A percentile compares a stretch with the other conserved stretches of the same genome.
These are phyloP conservation scores for Carettochelys insculpta DNA, from an alignment of 2,113 vertebrate species.

Conservation along the genomic window DNA sequence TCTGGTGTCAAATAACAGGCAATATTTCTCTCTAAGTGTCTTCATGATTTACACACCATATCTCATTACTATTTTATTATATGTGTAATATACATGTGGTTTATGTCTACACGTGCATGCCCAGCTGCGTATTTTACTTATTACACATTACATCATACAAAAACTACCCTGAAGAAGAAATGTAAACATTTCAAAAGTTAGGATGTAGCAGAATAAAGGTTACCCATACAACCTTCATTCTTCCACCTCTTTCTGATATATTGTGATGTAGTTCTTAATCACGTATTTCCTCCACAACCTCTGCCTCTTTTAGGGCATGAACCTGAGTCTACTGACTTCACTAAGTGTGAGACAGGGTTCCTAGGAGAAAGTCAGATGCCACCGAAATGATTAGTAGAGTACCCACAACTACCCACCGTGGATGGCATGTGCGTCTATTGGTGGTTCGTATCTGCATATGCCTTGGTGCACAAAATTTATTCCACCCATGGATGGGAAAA, in stretches of 20 bases:
- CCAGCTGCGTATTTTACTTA: no score
- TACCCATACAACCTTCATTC: background rate
- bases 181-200: background rate
- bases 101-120: fast-evolving
- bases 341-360: no score
- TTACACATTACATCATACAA: background rate
- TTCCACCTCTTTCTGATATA: fast-evolving
- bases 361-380: no score
- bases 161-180: background rate
- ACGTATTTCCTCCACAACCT: fast-evolving
- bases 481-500: no score
- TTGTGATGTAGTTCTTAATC: fast-evolving
- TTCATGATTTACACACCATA: background rate
- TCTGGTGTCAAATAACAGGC: background rate
- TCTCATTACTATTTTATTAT: background rate
- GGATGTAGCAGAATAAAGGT: background rate
- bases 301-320: background rate
- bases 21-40: background rate
- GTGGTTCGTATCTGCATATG: no score
- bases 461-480: no score
- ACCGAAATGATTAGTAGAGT: no score
- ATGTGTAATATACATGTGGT: fast-evolving
- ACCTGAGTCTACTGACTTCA: background rate
- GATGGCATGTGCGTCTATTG: no score
- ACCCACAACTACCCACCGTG: no score